Base-by-base conservation (phyloP, 2,888 invertebrate species). In the Oscheius sp. region DNA sequence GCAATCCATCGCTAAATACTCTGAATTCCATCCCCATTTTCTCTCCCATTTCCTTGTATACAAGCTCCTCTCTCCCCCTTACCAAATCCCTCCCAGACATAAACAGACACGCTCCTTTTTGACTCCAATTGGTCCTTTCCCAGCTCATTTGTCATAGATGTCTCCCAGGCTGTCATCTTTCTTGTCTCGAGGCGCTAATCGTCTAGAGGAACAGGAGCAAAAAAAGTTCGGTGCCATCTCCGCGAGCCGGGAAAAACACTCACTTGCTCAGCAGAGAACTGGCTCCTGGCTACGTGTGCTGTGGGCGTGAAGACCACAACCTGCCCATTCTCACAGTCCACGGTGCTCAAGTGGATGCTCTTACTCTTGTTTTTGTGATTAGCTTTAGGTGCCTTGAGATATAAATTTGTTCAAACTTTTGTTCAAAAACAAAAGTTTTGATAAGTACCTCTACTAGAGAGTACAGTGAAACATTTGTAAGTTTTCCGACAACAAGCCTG, bases 121-220 rank as follows among this genome's bases (percentile, higher is more conserved):
- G 35, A 32, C 11, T 11, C 42, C 7, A 11, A n/a, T 35, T 3
- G 33, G 13, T 37, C 13, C 65, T 33, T 35, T 68, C 53, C 55
- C 68, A 68, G 33, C 68, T 68, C 68, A 68, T 68, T 68, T 68
- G 68, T 68, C 68, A 68, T 55, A 68, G 21, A 68, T 68, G 68
- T 68, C 55, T 21, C 47, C n/a, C 68, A 48, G n/a, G 63, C 37
- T 35, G 35, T 13, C 32, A 21, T 55, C 55, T 35, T 37, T 53
- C 13, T 35, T 29, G 51, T 68, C 21, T 37, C 35, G 3, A 33
- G 60, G 32, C n/a, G 13, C 11, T 60, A 35, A 9, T 42, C 7
- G 7, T 37, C n/a, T 60, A 13, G 21, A 21, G 21, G 21, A 29
- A 7, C 7, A 58, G 11, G 11, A 10, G 29, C 5, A 5, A 29